Evolutionary conservation across 2,113 vertebrate genomes (phyloP).

Genomic region (Corythaixoides concolor): DNA sequence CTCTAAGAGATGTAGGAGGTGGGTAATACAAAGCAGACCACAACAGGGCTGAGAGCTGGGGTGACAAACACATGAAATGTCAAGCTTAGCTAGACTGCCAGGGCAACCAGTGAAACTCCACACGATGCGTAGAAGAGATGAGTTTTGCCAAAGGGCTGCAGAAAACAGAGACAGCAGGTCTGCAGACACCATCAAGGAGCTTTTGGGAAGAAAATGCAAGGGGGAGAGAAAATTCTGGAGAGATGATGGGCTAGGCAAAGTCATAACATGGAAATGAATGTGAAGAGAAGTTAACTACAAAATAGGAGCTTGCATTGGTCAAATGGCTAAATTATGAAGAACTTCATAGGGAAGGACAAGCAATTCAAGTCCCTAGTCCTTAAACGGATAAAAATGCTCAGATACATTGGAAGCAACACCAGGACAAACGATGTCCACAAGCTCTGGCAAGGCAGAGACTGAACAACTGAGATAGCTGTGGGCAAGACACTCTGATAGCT

Average conservation of each 20-base stretch:
- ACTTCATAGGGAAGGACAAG: background rate
- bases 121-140: background rate
- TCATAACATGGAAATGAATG: rapidly evolving
- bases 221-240: background rate
- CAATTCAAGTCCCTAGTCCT: background rate
- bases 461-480: background rate
- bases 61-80: background rate
- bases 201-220: rapidly evolving
- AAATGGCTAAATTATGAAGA: background rate
- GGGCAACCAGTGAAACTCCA: background rate
- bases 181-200: background rate
- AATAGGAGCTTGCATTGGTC: background rate
- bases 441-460: background rate
- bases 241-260: background rate
- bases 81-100: background rate
- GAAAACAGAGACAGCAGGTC: background rate
- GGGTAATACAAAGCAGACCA: background rate
- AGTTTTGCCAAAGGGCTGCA: background rate
- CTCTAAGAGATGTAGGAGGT: background rate
- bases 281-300: background rate
- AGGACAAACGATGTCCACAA: background rate
- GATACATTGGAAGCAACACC: background rate
- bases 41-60: background rate
- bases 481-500: background rate
- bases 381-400: background rate